These are phyloP conservation scores for Uropsilus gracilis DNA, from an alignment of 2,113 vertebrate species.

Conservation along the genomic window DNA sequence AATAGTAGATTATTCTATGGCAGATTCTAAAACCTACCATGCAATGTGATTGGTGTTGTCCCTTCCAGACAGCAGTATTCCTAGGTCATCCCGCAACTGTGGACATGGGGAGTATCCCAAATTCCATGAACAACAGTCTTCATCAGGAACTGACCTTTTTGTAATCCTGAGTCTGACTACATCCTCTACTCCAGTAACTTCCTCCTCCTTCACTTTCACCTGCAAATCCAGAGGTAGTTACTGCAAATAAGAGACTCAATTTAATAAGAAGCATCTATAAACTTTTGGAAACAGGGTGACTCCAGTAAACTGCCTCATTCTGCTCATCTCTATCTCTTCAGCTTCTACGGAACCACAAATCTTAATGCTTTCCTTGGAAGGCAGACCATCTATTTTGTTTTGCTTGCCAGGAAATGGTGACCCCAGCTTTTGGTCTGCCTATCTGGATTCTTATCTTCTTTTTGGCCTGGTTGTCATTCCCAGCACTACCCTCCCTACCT, in stretches of 20 bases:
- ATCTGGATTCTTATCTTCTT: not conserved
- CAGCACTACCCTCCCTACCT: not conserved
- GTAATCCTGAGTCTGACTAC: not conserved
- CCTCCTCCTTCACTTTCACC: not conserved
- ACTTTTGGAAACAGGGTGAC: not conserved
- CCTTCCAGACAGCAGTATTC: not conserved
- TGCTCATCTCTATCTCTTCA: conserved; percentile 9
- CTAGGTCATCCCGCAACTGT: not conserved
- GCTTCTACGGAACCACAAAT: not conserved
- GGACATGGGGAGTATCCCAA: not conserved
- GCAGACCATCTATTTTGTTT: not conserved
- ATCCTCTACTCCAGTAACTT: not conserved
- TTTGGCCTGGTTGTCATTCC: not conserved
- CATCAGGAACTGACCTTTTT: not conserved
- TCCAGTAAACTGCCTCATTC: not conserved
- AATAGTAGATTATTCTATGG: no score
- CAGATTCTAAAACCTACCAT: conserved; percentile 5
- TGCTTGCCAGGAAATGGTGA: not conserved
- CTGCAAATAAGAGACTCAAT: not conserved
- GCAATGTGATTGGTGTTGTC: not conserved
- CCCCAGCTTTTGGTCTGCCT: not conserved
- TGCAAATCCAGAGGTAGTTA: not conserved
- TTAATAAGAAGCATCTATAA: not conserved
- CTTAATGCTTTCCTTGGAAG: not conserved
- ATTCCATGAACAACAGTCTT: not conserved